Conservation (phyloP, 35 echinoderm and acorn worm genomes). For the Heliocidaris erythrogramma region DNA sequence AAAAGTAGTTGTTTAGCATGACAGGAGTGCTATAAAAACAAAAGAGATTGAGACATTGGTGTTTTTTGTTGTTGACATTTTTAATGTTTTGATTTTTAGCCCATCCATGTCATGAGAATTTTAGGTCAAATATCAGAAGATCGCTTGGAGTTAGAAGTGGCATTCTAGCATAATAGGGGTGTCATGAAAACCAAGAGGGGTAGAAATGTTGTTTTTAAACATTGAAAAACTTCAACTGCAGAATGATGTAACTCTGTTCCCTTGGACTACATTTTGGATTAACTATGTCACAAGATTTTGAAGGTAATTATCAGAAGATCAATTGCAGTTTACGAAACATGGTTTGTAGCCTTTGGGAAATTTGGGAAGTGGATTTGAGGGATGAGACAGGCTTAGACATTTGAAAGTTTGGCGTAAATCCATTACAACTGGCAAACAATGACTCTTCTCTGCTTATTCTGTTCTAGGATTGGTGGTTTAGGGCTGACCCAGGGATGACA, state of each 20-base stretch:
- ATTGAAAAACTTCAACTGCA: background rate
- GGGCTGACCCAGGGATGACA: no score
- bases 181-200: no score
- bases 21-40: no score
- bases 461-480: background rate
- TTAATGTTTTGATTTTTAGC: no score
- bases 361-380: background rate
- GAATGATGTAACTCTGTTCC: background rate
- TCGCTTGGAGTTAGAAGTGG: no score
- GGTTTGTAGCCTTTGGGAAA: constrained; percentile 1
- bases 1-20: no score
- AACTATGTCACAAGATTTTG: background rate
- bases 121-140: no score
- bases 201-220: no score
- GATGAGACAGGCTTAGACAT: background rate
- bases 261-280: background rate
- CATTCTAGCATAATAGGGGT: no score
- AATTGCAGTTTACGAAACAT: background rate
- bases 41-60: no score
- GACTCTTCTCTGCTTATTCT: background rate
- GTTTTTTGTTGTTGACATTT: no score
- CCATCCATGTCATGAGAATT: no score
- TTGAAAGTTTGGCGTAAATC: background rate
- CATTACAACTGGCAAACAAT: background rate
- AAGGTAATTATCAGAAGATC: background rate